These are phyloP conservation scores for Artemia sinica DNA, from an alignment of 2,888 invertebrate species.

Conservation along the genomic window DNA sequence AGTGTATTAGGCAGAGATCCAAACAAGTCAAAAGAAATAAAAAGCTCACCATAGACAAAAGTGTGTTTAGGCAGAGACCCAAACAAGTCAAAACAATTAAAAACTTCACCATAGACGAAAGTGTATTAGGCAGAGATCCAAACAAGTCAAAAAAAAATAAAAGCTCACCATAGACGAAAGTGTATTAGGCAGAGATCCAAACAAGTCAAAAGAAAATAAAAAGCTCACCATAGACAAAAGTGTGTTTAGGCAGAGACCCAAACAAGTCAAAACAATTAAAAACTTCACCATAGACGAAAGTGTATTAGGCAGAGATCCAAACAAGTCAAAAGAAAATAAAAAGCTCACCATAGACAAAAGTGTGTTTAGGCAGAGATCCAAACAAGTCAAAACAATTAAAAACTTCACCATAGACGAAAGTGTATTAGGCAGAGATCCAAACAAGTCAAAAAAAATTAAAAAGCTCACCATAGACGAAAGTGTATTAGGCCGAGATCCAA, in stretches of 20 bases:
- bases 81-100: constrained; percentile 88
- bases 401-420: constrained; percentile 52
- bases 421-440: constrained; percentile 66
- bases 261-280: constrained; percentile 86
- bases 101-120: constrained; percentile 51
- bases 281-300: constrained; percentile 52
- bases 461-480: constrained; percentile 52
- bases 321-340: constrained; percentile 82
- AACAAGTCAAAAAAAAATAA: constrained; percentile 92
- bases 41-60: constrained; percentile 51
- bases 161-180: constrained; percentile 52
- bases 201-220: constrained; percentile 82
- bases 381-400: constrained; percentile 86
- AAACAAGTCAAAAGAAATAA: constrained; percentile 88
- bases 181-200: constrained; percentile 66
- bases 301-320: constrained; percentile 66
- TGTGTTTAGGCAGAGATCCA: constrained; percentile 62
- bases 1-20: constrained; percentile 66
- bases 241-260: constrained; percentile 62
- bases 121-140: constrained; percentile 61
- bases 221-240: constrained; percentile 52
- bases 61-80: constrained; percentile 62
- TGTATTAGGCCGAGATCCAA: constrained; percentile 66
- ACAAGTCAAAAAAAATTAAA: constrained; percentile 90
- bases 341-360: constrained; percentile 52